A percentile compares a stretch with the other conserved stretches of the same genome.
Evolutionary conservation across 2,797 vertebrate species (phyloP).

Genomic region (Sebastes ruberrimus): DNA sequence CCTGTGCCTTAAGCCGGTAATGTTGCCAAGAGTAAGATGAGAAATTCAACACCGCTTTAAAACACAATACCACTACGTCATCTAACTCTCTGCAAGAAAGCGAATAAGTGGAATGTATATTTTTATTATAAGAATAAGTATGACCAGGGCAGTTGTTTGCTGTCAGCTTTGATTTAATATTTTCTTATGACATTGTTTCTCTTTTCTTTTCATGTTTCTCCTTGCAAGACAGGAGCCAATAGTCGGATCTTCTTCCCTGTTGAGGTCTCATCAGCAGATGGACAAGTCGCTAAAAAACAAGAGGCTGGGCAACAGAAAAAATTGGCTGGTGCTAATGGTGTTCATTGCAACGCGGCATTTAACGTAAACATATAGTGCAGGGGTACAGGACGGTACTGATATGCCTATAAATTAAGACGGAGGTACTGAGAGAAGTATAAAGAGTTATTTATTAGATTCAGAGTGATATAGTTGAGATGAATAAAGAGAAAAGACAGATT

Average conservation of each 20-base stretch:
- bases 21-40: not conserved
- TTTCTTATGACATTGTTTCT: not conserved
- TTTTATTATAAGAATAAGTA: not conserved
- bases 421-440: not conserved
- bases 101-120: not conserved
- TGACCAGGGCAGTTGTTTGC: not conserved
- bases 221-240: not conserved
- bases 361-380: not conserved
- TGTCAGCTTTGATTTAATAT: not conserved
- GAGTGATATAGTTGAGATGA: conserved; percentile 31
- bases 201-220: not conserved
- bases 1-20: too few relatives aligned
- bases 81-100: not conserved
- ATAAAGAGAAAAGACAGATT: conserved; percentile 64
- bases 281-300: conserved; percentile 1
- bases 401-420: not conserved
- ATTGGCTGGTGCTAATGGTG: not conserved
- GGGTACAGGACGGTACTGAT: not conserved
- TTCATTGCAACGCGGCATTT: not conserved
- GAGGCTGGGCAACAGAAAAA: not conserved
- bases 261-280: conserved; percentile 13
- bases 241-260: not conserved
- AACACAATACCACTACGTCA: not conserved
- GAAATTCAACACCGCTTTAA: not conserved
- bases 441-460: conserved; percentile 8